A percentile compares a stretch with the other conserved stretches of the same genome.
Evolutionary conservation across 2,113 vertebrate genomes (phyloP).

Genomic region (Pseudolaguvia tuberculata): DNA sequence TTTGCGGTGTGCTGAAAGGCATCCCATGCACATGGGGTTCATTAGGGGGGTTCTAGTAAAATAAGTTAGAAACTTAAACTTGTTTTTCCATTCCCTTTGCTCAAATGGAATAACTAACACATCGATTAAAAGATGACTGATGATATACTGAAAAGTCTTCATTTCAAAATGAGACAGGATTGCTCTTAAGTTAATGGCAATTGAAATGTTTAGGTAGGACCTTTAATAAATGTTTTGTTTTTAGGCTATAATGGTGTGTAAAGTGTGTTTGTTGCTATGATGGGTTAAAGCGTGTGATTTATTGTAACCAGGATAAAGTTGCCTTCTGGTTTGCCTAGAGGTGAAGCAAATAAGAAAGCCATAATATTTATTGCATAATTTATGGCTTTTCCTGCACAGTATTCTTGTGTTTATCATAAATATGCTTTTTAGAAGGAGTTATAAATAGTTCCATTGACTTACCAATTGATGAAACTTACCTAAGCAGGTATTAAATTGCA

Average conservation of each 20-base stretch:
- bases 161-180: constrained; percentile 16
- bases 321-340: constrained; percentile 8
- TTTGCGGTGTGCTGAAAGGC: constrained; percentile 75
- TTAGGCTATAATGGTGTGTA: not conserved
- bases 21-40: constrained; percentile 70
- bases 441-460: constrained; percentile 59
- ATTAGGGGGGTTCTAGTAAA: constrained; percentile 72
- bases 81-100: constrained; percentile 71
- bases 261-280: not conserved
- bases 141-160: constrained; percentile 24
- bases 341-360: constrained; percentile 35
- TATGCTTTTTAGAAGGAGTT: constrained; percentile 61
- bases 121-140: constrained; percentile 48
- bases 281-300: not conserved
- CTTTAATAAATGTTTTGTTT: not conserved
- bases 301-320: constrained; percentile 2
- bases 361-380: constrained; percentile 60
- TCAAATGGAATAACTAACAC: constrained; percentile 60
- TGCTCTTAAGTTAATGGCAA: constrained; percentile 16
- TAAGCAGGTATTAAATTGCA: constrained; percentile 54
- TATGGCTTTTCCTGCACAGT: constrained; percentile 60
- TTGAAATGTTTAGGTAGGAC: not conserved
- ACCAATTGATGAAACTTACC: constrained; percentile 49
- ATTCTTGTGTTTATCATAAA: constrained; percentile 61
- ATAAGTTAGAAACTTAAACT: constrained; percentile 77